Evolutionary conservation across 2,113 vertebrate genomes (phyloP), one percentile per base, ranked within the genome.

Genomic region (Planiliza haematocheilus): DNA sequence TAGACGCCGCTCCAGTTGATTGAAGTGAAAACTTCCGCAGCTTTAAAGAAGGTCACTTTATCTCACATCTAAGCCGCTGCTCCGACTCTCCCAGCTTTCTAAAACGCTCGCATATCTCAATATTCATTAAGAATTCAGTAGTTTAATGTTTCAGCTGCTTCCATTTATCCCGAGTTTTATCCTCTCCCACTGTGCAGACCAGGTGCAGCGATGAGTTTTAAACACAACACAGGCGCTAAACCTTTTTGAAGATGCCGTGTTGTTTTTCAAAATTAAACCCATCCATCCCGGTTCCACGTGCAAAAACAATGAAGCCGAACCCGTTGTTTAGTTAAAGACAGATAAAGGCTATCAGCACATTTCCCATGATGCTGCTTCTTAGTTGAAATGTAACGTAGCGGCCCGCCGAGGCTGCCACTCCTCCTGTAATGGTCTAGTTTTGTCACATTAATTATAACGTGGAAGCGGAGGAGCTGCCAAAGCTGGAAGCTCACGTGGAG

Each of bases 371-470:
- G 0, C 7, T 20, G 20, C 4, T 67, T 17, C 1, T 1, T 21
- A 60, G 39, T 37, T 24, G 39, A 60, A 53, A 42, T 37, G 52
- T 24, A 39, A 65, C 16, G 16, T 17, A 64, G 53, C 43, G 12
- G 59, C 64, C 59, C 24, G 1, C 24, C 24, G 57, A 82, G 67
- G 53, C 62, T 53, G 65, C 70, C 62, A 18, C 46, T 65, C 51
- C 52, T 72, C 67, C 70, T 7, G 38, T 66, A 49, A 73, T 53
- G 55, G 34, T 74, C 56, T 59, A 14, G 50, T 49, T 70, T 83
- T 77, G 67, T 77, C 68, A 70, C 56, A 48, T 62, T 66, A 58
- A 73, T 83, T 61, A 77, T 66, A 56, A 76, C 24, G 62, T 76
- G 39, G 56, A 67, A 53, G 52, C 66, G 51, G 61, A 84, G 34